Percentiles rank a stretch among this genome's conserved stretches.
These are phyloP conservation scores for Drosophila albomicans DNA, from an alignment of 1,140 invertebrate genomes.

Conservation along the genomic window DNA sequence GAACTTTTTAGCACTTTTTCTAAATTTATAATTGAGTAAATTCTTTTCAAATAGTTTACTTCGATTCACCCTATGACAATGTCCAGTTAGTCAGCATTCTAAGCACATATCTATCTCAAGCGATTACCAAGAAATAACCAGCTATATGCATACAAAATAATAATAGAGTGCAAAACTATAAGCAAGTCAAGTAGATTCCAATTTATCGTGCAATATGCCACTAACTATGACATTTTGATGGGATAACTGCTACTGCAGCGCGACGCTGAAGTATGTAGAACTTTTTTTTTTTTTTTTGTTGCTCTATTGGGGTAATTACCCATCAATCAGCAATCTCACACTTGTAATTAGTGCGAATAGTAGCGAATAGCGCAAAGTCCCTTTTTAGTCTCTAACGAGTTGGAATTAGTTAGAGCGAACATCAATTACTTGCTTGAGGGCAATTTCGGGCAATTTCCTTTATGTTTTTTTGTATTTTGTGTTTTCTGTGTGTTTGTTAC, in stretches of 20 bases:
- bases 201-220: slow-evolving; percentile 3
- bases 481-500: no score
- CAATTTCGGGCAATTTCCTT: slow-evolving; percentile 68
- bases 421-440: slow-evolving; percentile 54
- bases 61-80: not conserved
- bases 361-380: slow-evolving; percentile 3
- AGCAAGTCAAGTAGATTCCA: not conserved
- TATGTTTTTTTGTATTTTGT: slow-evolving; percentile 1
- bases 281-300: not conserved
- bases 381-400: slow-evolving; percentile 39
- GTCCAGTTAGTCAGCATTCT: not conserved
- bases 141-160: not conserved
- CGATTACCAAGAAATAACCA: not conserved
- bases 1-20: no score
- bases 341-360: slow-evolving; percentile 59
- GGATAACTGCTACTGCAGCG: slow-evolving; percentile 6
- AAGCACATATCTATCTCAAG: not conserved
- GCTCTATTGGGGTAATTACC: slow-evolving; percentile 31
- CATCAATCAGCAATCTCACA: slow-evolving; percentile 64
- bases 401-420: slow-evolving; percentile 19
- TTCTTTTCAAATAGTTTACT: no score
- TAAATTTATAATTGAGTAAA: no score
- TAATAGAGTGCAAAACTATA: not conserved
- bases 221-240: slow-evolving; percentile 23
- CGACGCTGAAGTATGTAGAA: slow-evolving; percentile 3